Evolutionary conservation across 2,888 invertebrate species (phyloP).

Genomic region (Hipparchia sbordonii): DNA sequence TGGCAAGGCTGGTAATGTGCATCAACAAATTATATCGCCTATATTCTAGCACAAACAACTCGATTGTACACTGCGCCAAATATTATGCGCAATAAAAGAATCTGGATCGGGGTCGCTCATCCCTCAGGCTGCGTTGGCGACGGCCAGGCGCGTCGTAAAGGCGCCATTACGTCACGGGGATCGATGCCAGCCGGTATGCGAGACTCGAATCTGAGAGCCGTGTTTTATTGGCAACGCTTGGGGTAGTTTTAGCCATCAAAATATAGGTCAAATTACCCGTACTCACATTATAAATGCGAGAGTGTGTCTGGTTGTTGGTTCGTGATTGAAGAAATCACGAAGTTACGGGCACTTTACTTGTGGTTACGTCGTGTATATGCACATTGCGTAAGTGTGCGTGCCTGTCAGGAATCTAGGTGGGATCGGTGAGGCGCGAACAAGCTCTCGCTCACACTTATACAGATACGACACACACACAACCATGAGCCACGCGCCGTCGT

Average conservation of each 20-base stretch:
- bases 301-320: no score
- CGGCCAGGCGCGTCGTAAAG: constrained; percentile 62
- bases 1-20: constrained; percentile 13
- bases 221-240: constrained; percentile 25
- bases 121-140: constrained; percentile 69
- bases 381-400: no score
- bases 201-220: constrained; percentile 13
- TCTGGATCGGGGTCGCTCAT: constrained; percentile 64
- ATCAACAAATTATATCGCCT: constrained; percentile 22
- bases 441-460: no score
- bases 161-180: constrained; percentile 67
- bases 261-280: constrained; percentile 2
- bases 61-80: constrained; percentile 38
- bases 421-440: no score
- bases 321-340: no score
- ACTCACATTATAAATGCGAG: no score
- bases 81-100: constrained; percentile 41
- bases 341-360: no score
- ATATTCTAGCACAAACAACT: constrained; percentile 28
- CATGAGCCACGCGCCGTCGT: no score
- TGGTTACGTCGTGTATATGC: no score
- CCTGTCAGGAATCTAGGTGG: no score
- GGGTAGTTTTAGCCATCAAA: constrained; percentile 11
- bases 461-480: no score
- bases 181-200: constrained; percentile 58